phyloP scores from a whole-genome alignment of 2,888 invertebrate species.

The Quadroppia sp. region DNA sequence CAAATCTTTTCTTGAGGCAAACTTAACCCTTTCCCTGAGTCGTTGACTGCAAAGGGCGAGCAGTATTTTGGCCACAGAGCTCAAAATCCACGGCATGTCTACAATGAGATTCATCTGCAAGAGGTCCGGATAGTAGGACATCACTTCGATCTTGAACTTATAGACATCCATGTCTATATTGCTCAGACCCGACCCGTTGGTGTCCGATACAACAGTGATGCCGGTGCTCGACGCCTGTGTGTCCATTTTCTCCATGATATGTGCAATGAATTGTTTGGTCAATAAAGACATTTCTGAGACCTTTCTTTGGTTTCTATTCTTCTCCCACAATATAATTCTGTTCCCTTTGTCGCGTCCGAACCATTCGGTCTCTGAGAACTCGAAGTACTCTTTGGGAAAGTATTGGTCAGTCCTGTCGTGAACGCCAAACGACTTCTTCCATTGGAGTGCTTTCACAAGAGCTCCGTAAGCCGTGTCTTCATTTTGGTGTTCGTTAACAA shows the following conservation, averaged over 20 bases:
- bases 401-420: slow-evolving; percentile 28
- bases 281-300: not conserved
- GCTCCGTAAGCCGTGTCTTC: slow-evolving; percentile 28
- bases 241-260: slow-evolving; percentile 28
- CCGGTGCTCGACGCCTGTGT: not conserved
- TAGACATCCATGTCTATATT: slow-evolving; percentile 12
- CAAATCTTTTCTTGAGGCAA: slow-evolving; percentile 21
- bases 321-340: slow-evolving; percentile 31
- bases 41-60: not conserved
- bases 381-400: slow-evolving; percentile 38
- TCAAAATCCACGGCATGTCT: slow-evolving; percentile 32
- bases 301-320: not conserved
- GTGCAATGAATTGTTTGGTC: slow-evolving; percentile 1
- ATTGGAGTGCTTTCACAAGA: slow-evolving; percentile 31
- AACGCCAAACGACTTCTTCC: slow-evolving; percentile 41
- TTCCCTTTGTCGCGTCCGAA: slow-evolving; percentile 35
- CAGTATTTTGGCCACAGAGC: not conserved
- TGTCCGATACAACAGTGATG: slow-evolving; percentile 11
- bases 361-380: slow-evolving; percentile 24
- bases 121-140: slow-evolving; percentile 17
- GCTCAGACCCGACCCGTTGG: slow-evolving; percentile 8
- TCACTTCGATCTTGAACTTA: slow-evolving; percentile 17
- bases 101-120: not conserved
- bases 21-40: slow-evolving; percentile 2
- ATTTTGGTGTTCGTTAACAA: not conserved